Evolutionary conservation across 2,888 invertebrate genomes (phyloP).

Genomic region (Synanthedon myopaeformis): DNA sequence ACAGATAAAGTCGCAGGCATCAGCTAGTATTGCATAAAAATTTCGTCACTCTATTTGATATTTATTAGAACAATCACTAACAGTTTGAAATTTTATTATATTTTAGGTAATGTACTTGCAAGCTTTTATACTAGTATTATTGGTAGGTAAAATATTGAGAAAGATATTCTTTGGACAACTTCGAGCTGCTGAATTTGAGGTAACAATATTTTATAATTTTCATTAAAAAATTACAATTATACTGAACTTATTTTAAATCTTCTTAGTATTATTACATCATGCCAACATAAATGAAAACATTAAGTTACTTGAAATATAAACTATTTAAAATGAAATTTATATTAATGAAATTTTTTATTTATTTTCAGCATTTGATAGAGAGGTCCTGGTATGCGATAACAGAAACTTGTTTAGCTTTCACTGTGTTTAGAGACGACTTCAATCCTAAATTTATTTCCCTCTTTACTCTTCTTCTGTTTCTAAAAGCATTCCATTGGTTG

Average conservation of each 20-base stretch:
- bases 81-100: constrained; percentile 8
- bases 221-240: constrained; percentile 4
- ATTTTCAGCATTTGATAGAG: constrained; percentile 92
- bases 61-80: not conserved
- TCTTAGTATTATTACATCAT: too few relatives aligned
- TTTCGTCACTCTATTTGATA: not conserved
- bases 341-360: constrained; percentile 5
- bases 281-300: too few relatives aligned
- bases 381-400: constrained; percentile 99
- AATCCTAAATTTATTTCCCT: constrained; percentile 97
- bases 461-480: constrained; percentile 94
- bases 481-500: constrained; percentile 99
- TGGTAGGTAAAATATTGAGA: constrained; percentile 91
- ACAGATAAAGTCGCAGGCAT: too few relatives aligned
- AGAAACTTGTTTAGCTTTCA: constrained; percentile 99
- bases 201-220: constrained; percentile 33
- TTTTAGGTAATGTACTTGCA: constrained; percentile 96
- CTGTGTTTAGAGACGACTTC: constrained; percentile 98
- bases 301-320: too few relatives aligned
- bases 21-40: too few relatives aligned
- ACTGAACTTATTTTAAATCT: not conserved
- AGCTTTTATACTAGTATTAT: constrained; percentile 92
- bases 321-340: too few relatives aligned
- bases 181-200: constrained; percentile 96
- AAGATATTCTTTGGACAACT: constrained; percentile 96